Percentiles rank a stretch among this genome's conserved stretches.
Evolutionary conservation across 2,888 invertebrate genomes (phyloP).

Genomic region (Lepidochrysops patricia): DNA sequence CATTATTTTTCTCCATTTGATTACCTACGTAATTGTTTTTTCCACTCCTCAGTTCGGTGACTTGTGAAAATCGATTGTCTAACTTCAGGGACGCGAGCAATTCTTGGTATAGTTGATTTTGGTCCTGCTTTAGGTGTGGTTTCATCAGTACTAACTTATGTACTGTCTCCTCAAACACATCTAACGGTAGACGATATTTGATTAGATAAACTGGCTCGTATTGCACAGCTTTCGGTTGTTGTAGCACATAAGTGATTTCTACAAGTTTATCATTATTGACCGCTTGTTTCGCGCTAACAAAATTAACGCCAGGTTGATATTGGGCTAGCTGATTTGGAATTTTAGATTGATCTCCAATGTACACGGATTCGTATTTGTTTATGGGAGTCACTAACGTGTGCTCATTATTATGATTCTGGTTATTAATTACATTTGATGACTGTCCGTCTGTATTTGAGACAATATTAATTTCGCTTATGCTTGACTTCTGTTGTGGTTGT

Average conservation of each 20-base stretch:
- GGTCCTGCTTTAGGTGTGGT: background rate
- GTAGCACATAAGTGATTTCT: slow-evolving; percentile 27
- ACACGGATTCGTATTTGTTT: background rate
- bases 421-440: background rate
- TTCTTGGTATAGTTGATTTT: background rate
- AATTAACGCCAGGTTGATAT: background rate
- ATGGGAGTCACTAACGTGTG: background rate
- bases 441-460: background rate
- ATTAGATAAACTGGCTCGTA: background rate
- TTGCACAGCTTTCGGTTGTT: slow-evolving; percentile 25
- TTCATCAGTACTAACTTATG: background rate
- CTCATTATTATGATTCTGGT: background rate
- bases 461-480: too few species aligned
- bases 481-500: background rate
- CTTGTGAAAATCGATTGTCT: background rate
- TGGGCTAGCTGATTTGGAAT: background rate
- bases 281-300: background rate
- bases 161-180: background rate
- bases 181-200: slow-evolving; percentile 4
- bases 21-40: slow-evolving; percentile 34
- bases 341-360: background rate
- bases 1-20: slow-evolving; percentile 10
- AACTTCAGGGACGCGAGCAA: background rate
- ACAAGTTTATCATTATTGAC: background rate
- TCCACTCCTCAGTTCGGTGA: slow-evolving; percentile 29